phyloP scores from a whole-genome alignment of 2,113 vertebrate species.

The Scortum barcoo region DNA sequence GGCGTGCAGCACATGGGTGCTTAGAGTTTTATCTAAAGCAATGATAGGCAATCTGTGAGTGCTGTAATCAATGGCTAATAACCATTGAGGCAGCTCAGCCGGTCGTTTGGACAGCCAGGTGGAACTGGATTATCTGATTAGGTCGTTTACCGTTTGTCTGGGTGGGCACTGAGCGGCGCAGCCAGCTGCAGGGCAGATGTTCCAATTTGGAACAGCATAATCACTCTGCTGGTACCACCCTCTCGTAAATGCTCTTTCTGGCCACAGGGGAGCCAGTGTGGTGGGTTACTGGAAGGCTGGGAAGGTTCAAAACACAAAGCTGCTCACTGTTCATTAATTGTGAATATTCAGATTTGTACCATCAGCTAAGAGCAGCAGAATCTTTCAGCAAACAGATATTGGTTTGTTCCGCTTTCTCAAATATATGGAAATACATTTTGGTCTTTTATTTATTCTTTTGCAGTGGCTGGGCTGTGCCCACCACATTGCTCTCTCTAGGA shows the following conservation, averaged over 20 bases:
- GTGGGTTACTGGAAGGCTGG: background rate
- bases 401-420: background rate
- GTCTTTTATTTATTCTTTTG: too few species aligned
- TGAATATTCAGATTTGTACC: too few species aligned
- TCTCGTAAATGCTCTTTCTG: too few species aligned
- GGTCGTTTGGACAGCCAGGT: conserved; percentile 56
- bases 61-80: conserved; percentile 71
- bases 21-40: conserved; percentile 55
- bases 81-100: conserved; percentile 41
- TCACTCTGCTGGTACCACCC: conserved; percentile 22
- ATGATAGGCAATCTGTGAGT: conserved; percentile 42
- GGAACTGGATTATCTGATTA: conserved; percentile 63
- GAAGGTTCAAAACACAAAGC: background rate
- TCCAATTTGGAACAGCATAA: conserved; percentile 40
- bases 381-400: background rate
- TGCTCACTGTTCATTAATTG: too few species aligned
- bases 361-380: background rate
- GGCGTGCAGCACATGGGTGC: conserved; percentile 23
- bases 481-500: too few species aligned
- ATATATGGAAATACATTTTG: too few species aligned
- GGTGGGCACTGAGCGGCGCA: conserved; percentile 22
- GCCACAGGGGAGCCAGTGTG: background rate
- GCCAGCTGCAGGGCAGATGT: conserved; percentile 51
- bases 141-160: conserved; percentile 55
- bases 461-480: too few species aligned